Base-by-base conservation (phyloP, 2,797 vertebrate genomes). In the Triplophysa bombifrons region DNA sequence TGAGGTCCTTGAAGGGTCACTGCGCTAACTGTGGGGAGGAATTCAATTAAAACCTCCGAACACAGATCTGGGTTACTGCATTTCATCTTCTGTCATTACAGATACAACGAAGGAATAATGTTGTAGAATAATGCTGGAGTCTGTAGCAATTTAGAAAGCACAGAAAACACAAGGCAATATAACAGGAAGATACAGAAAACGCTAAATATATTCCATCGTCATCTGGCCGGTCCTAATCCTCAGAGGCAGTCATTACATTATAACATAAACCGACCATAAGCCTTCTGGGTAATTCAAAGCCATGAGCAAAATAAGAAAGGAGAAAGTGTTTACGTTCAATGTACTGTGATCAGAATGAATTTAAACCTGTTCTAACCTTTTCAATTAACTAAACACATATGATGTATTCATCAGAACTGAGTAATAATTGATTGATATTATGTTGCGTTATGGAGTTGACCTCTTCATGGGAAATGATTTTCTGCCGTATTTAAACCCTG, bases 171-270 rank as follows among this genome's bases (percentile, higher is more conserved):
- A 76, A 55, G 71, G 70, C 30, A 73, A 80, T 67, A 11, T 51
- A 61, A 60, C 8, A 71, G 68, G 50, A 9, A 46, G 41, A 58
- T 46, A n/a, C 38, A 7, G 34, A 34, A 83, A 76, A 72, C 20
- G 53, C 56, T 38, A 72, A 82, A 82, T 82, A 78, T 80, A 85
- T 84, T 85, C 82, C 63, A 61, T 70, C 51, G 64, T 82, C 79
- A 81, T 85, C 79, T 76, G 71, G 58, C 74, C 74, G 65, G 17
- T 77, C 53, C 77, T 85, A 84, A 85, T 88, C 86, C 74, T 83
- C 30, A 69, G 46, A 84, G 74, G 51, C 71, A 81, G 79, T 79
- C 81, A 82, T 77, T 84, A 82, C 65, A 80, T 80, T 77, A 70
- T 41, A 69, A 78, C 74, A 84, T 81, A 63, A 81, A 75, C 74